Evolutionary conservation across 1,140 invertebrate species (phyloP).

Genomic region (Macrocentrus cingulum): DNA sequence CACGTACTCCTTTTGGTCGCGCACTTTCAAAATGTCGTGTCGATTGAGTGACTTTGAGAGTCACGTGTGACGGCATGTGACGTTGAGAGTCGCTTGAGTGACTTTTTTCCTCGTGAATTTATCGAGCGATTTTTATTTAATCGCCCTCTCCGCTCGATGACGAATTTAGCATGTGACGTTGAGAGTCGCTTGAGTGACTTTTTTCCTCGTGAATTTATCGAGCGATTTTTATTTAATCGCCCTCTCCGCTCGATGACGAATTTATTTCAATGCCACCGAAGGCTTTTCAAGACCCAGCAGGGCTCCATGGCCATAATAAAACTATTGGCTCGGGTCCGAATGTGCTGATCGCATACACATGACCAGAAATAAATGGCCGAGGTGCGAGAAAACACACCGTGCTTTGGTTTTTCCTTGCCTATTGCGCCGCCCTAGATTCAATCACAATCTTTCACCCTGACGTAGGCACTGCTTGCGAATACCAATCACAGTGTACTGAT

Average conservation of each 20-base stretch:
- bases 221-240: neutral
- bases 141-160: neutral
- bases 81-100: neutral
- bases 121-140: no score
- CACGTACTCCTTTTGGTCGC: no score
- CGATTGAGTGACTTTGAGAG: neutral
- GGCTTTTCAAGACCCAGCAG: no score
- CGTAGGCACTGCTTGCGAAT: no score
- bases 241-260: no score
- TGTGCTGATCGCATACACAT: constrained; percentile 25
- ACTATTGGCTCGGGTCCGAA: constrained; percentile 9
- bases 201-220: no score
- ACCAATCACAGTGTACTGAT: constrained; percentile 8
- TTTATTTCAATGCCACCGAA: no score
- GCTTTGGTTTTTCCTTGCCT: constrained; percentile 5
- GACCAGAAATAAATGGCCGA: constrained; percentile 20
- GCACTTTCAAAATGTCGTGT: neutral
- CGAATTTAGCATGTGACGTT: constrained; percentile 13
- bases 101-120: no score
- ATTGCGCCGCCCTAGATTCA: constrained; percentile 22
- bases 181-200: no score
- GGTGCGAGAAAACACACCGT: neutral
- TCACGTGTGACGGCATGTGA: neutral
- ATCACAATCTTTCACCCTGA: constrained; percentile 22
- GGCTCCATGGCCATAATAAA: constrained; percentile 21